These are phyloP conservation scores for Drosophila sordidula DNA, from an alignment of 2,888 invertebrate genomes.

Conservation along the genomic window DNA sequence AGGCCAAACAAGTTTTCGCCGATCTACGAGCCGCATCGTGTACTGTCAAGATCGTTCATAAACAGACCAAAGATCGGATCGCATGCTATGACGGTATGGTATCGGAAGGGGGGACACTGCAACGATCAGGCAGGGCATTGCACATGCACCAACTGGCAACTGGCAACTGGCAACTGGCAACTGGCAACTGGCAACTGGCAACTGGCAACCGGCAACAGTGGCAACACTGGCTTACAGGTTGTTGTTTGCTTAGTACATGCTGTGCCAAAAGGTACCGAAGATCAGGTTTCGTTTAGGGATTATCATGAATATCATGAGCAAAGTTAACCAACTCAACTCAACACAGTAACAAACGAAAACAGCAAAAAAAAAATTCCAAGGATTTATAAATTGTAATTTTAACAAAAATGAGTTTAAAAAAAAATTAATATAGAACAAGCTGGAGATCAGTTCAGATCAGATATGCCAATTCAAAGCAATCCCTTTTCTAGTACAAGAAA, in stretches of 20 bases:
- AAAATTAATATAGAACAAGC: not conserved
- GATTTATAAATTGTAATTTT: not conserved
- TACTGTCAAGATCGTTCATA: slow-evolving; percentile 61
- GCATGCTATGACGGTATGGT: slow-evolving; percentile 2
- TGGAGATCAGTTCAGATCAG: not conserved
- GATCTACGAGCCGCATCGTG: slow-evolving; percentile 39
- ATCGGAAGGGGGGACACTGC: not conserved
- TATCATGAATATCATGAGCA: slow-evolving; percentile 30
- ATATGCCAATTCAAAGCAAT: no score
- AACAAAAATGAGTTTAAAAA: not conserved
- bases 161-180: slow-evolving; percentile 22
- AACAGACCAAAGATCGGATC: slow-evolving; percentile 47
- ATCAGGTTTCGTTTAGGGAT: slow-evolving; percentile 57
- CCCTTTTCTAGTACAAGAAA: no score
- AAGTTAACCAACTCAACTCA: slow-evolving; percentile 17
- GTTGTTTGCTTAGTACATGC: slow-evolving; percentile 34
- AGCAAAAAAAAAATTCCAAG: not conserved
- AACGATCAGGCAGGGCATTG: slow-evolving; percentile 16
- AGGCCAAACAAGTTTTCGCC: slow-evolving; percentile 49
- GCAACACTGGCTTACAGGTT: slow-evolving; percentile 39
- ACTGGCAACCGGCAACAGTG: slow-evolving; percentile 17
- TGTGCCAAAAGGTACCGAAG: slow-evolving; percentile 42
- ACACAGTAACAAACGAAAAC: not conserved
- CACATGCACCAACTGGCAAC: slow-evolving; percentile 35
- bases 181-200: slow-evolving; percentile 22